A percentile compares a stretch with the other conserved stretches of the same genome.
Evolutionary conservation across 2,113 vertebrate species (phyloP).

Genomic region (Dinomys branickii): DNA sequence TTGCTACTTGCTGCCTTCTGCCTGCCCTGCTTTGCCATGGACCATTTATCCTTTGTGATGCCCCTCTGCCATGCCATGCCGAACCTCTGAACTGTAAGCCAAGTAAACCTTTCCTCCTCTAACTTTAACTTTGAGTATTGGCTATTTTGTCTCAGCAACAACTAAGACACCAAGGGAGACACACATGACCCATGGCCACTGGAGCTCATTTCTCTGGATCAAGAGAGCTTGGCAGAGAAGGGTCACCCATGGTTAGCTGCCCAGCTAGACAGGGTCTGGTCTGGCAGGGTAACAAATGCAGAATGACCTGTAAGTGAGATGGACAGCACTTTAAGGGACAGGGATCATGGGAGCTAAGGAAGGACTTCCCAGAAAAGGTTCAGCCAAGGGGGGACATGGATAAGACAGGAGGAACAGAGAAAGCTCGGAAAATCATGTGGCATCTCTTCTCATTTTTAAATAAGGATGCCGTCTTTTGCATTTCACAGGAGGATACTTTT

Average conservation of each 20-base stretch:
- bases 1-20: neutral
- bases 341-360: neutral
- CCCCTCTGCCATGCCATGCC: neutral
- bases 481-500: neutral
- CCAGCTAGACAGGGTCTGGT: neutral
- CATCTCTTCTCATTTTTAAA: neutral
- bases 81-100: neutral
- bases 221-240: fast-evolving
- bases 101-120: neutral
- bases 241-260: neutral
- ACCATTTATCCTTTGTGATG: neutral
- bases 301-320: fast-evolving
- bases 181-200: fast-evolving
- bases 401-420: fast-evolving
- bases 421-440: fast-evolving
- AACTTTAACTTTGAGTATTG: neutral
- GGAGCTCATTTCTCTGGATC: neutral
- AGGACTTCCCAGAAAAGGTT: neutral
- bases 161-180: neutral
- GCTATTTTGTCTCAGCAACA: neutral
- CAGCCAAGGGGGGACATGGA: fast-evolving
- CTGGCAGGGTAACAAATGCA: neutral
- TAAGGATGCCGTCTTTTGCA: neutral
- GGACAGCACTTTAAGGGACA: neutral
- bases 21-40: neutral